Evolutionary conservation across 1,140 invertebrate genomes (phyloP).

Genomic region (Calosoma granatense): DNA sequence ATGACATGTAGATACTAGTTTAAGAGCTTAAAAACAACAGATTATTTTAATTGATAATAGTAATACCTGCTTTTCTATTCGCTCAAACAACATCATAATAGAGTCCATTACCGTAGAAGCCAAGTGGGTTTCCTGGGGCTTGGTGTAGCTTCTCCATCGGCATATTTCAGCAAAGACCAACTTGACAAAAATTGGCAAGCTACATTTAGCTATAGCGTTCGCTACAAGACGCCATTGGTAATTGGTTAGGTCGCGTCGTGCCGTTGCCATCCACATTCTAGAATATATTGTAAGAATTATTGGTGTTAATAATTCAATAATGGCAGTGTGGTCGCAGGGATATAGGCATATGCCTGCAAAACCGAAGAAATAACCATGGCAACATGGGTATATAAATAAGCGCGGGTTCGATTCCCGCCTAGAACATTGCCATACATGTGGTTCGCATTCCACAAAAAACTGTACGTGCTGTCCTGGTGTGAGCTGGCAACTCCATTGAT

Average conservation of each 20-base stretch:
- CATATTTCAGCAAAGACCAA: constrained; percentile 94
- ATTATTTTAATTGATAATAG: not conserved
- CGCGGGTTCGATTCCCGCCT: no score
- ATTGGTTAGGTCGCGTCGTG: constrained; percentile 76
- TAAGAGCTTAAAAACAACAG: no score
- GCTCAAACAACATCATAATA: constrained; percentile 93
- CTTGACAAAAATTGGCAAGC: constrained; percentile 94
- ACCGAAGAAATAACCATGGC: not conserved
- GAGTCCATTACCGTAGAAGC: constrained; percentile 94
- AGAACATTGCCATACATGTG: no score
- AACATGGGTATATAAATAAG: no score
- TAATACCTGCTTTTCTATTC: constrained; percentile 80
- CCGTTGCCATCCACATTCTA: constrained; percentile 89
- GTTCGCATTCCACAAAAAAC: no score
- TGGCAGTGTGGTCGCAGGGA: no score
- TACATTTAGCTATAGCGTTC: constrained; percentile 88
- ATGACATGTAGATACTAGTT: no score
- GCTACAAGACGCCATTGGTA: constrained; percentile 92
- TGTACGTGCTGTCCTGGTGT: no score
- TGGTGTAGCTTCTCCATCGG: constrained; percentile 93
- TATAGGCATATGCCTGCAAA: no score
- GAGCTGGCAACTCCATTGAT: no score
- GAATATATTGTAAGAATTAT: constrained; percentile 14
- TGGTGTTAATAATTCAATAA: not conserved
- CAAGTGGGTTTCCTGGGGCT: constrained; percentile 81